Evolutionary conservation across 2,113 vertebrate species (phyloP).

Genomic region (Gymnorhina tibicen): DNA sequence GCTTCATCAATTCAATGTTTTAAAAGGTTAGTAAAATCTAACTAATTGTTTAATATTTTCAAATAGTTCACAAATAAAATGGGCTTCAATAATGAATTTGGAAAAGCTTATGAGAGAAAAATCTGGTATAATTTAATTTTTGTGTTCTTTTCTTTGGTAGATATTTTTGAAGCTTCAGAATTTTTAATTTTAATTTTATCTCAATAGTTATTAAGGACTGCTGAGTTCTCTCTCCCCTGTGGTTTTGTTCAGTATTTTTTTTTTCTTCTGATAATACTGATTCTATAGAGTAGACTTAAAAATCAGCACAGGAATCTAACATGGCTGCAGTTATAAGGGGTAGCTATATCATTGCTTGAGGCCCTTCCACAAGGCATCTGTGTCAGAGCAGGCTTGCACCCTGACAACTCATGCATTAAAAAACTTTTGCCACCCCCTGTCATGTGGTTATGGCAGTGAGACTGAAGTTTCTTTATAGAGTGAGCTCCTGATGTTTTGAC

Average conservation of each 20-base stretch:
- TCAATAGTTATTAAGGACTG: neutral
- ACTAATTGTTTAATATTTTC: neutral
- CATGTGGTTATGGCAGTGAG: accelerated
- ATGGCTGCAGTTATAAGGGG: neutral
- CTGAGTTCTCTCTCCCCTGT: neutral
- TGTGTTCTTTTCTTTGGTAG: neutral
- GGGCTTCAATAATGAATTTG: neutral
- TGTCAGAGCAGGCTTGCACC: neutral
- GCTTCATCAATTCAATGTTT: neutral
- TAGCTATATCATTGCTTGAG: neutral
- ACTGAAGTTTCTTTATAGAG: neutral
- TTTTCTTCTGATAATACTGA: neutral
- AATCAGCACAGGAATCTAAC: neutral
- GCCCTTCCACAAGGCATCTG: neutral
- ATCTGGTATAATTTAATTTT: neutral
- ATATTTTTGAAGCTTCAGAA: neutral
- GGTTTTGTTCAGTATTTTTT: neutral
- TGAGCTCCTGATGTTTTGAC: neutral
- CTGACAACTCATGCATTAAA: neutral
- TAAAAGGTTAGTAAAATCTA: neutral
- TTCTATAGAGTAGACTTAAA: neutral
- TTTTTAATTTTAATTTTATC: neutral
- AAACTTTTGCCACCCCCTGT: neutral
- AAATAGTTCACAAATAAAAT: neutral
- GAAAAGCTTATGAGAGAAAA: neutral